Evolutionary conservation across 2,797 vertebrate genomes (phyloP).

Genomic region (Micrastur ruficollis): DNA sequence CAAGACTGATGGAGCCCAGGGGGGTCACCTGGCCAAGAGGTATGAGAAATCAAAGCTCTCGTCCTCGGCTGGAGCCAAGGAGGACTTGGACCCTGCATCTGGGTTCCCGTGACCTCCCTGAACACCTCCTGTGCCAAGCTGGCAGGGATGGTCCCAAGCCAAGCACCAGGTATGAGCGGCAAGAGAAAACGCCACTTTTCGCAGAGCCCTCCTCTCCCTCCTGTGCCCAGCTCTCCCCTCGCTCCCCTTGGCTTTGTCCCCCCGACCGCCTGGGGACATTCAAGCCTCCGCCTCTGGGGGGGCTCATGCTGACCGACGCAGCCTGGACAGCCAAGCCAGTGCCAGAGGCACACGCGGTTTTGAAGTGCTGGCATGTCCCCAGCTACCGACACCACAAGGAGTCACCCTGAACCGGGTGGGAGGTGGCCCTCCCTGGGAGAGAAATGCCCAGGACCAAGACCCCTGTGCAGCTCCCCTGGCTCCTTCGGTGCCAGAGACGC

Average conservation of each 20-base stretch:
- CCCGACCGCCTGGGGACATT: not conserved
- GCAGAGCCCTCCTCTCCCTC: not conserved
- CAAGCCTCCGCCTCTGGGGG: not conserved
- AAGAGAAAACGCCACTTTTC: not conserved
- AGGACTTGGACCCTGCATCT: not conserved
- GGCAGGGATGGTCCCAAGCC: not conserved
- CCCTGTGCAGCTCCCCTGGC: not conserved
- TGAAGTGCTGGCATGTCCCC: not conserved
- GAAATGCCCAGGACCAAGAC: not conserved
- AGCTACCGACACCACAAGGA: fast-evolving
- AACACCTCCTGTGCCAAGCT: not conserved
- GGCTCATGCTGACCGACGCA: fast-evolving
- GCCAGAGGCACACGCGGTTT: not conserved
- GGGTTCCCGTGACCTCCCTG: not conserved
- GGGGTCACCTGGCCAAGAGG: not conserved
- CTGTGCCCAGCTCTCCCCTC: not conserved
- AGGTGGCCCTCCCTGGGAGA: not conserved
- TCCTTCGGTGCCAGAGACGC: not conserved
- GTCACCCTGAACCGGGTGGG: fast-evolving
- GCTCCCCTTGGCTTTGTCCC: not conserved
- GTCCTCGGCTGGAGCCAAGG: not conserved
- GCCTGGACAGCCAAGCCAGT: not conserved
- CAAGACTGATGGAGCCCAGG: not conserved
- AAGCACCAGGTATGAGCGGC: not conserved
- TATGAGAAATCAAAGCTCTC: not conserved